A percentile compares a stretch with the other conserved stretches of the same genome.
Conservation (phyloP, 1,140 invertebrate genomes). For the Drosophila orosa region DNA sequence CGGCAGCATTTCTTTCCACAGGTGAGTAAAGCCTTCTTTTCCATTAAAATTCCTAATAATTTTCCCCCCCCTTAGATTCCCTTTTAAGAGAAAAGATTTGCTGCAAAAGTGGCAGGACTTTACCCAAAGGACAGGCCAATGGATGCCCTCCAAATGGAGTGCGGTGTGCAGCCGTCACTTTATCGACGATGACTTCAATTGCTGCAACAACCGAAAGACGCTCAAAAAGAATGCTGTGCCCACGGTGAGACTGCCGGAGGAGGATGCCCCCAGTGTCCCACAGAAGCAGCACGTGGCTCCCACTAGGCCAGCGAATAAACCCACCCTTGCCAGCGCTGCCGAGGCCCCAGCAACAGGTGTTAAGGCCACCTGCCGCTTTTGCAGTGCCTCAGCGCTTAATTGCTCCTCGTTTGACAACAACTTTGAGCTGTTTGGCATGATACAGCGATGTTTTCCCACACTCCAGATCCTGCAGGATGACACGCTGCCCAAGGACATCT, state of each 20-base stretch:
- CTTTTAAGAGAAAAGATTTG: slow-evolving; percentile 71
- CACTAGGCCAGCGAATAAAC: slow-evolving; percentile 15
- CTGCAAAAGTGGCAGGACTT: slow-evolving; percentile 77
- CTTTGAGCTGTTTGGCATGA: slow-evolving; percentile 77
- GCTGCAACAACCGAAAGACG: slow-evolving; percentile 66
- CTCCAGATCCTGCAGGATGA: slow-evolving; percentile 81
- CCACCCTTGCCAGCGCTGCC: slow-evolving; percentile 38
- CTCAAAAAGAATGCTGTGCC: slow-evolving; percentile 78
- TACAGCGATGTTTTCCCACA: slow-evolving; percentile 81
- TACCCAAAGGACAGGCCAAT: slow-evolving; percentile 62
- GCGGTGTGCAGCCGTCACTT: slow-evolving; percentile 79
- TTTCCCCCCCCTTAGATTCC: slow-evolving; percentile 56
- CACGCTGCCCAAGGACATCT: slow-evolving; percentile 74
- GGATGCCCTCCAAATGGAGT: slow-evolving; percentile 81
- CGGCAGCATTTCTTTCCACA: slow-evolving; percentile 80
- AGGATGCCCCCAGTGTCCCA: slow-evolving; percentile 20
- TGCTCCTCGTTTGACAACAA: slow-evolving; percentile 74
- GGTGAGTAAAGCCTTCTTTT: slow-evolving; percentile 29
- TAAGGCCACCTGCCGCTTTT: slow-evolving; percentile 71
- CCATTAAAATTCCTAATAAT: fast-evolving
- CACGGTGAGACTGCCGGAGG: slow-evolving; percentile 32
- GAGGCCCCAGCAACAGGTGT: slow-evolving; percentile 22
- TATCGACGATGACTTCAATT: slow-evolving; percentile 67
- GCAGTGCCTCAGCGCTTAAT: slow-evolving; percentile 49
- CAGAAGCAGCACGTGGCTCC: slow-evolving; percentile 45